phyloP scores from a whole-genome alignment of 2,888 invertebrate genomes.

The Lasioglossum figueresi region DNA sequence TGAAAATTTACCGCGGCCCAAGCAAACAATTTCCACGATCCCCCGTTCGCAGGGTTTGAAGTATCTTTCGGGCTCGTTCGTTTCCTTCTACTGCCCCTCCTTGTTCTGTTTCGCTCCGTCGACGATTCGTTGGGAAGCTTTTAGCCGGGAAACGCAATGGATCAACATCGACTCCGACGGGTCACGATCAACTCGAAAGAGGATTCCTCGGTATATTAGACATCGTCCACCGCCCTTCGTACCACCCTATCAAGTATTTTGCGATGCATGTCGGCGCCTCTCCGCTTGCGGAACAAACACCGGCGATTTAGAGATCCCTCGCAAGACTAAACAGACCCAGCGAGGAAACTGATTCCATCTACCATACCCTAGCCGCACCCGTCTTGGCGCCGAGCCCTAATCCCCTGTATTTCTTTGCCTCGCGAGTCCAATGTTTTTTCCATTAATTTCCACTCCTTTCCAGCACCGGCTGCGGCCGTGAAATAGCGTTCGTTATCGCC shows the following conservation, averaged over 20 bases:
- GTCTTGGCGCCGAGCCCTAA: constrained; percentile 48
- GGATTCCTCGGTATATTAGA: constrained; percentile 60
- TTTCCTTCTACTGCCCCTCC: not conserved
- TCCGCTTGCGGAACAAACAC: constrained; percentile 77
- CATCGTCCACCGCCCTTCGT: constrained; percentile 34
- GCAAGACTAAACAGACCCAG: constrained; percentile 67
- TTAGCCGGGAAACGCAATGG: constrained; percentile 57
- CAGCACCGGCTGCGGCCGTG: too few species aligned
- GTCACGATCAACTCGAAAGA: constrained; percentile 68
- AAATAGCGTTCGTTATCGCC: not conserved
- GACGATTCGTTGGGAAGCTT: constrained; percentile 63
- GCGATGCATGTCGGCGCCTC: constrained; percentile 73
- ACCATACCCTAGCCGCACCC: constrained; percentile 32
- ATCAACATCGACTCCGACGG: constrained; percentile 64
- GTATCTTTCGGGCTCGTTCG: constrained; percentile 6
- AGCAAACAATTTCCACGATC: constrained; percentile 23
- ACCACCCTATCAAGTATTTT: constrained; percentile 64
- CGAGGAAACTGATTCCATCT: constrained; percentile 66
- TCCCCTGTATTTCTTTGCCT: constrained; percentile 49
- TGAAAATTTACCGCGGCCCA: constrained; percentile 34
- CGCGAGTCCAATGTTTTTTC: constrained; percentile 54
- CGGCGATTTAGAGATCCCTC: constrained; percentile 70
- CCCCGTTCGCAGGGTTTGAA: not conserved
- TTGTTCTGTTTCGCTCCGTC: constrained; percentile 43
- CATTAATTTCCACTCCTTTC: constrained; percentile 54